A percentile compares a stretch with the other conserved stretches of the same genome.
Evolutionary conservation across 2,797 vertebrate genomes (phyloP).

Genomic region (Eulemur albifrons): DNA sequence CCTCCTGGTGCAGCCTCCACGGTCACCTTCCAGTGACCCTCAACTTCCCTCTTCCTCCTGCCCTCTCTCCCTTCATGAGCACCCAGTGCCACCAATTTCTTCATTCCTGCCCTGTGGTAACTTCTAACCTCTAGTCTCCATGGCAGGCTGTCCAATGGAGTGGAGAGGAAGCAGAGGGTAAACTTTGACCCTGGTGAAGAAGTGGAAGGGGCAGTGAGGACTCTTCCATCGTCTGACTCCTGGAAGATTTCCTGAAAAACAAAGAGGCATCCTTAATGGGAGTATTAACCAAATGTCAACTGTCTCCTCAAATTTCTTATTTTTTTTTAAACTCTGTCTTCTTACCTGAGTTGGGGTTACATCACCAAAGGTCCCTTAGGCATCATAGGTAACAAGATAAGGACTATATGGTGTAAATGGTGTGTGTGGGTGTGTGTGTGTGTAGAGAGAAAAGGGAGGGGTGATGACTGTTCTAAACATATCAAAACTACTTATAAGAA

Average conservation of each 20-base stretch:
- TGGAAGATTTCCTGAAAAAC: not conserved
- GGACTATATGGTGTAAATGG: not conserved
- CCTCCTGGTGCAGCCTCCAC: not conserved
- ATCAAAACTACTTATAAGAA: not conserved
- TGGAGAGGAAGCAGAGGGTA: not conserved
- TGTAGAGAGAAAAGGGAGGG: not conserved
- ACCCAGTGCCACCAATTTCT: not conserved
- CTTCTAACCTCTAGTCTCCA: not conserved
- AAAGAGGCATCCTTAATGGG: not conserved
- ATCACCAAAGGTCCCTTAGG: not conserved
- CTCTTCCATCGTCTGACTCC: not conserved
- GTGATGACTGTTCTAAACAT: not conserved
- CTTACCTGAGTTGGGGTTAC: not conserved
- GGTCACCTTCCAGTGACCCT: no score
- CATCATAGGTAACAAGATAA: not conserved
- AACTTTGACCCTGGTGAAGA: not conserved
- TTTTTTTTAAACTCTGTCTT: not conserved
- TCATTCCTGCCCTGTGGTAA: not conserved
- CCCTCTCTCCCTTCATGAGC: not conserved
- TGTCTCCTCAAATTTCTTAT: not conserved
- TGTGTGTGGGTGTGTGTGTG: not conserved
- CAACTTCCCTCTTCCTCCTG: not conserved
- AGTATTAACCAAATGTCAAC: not conserved
- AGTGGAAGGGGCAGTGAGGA: not conserved
- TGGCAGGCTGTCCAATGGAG: not conserved